Conservation (phyloP, 2,797 vertebrate species). For the Scleropages formosus region DNA sequence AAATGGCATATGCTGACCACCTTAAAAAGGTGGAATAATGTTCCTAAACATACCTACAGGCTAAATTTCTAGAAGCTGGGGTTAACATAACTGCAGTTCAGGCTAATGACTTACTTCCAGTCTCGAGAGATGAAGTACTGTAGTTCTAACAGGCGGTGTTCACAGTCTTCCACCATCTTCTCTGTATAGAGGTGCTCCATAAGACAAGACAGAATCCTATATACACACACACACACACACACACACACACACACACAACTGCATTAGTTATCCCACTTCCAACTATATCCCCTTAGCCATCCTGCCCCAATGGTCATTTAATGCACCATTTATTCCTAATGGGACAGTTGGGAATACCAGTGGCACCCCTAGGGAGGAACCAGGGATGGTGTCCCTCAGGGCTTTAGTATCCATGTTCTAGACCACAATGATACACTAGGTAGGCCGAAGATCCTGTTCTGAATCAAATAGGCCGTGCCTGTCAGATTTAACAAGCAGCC, state of each 20-base stretch:
- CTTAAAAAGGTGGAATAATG: background rate
- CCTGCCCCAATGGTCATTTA: too few relatives aligned
- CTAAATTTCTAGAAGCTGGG: background rate
- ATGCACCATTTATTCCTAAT: too few relatives aligned
- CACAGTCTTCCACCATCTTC: conserved; percentile 98
- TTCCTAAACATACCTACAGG: background rate
- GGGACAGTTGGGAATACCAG: too few relatives aligned
- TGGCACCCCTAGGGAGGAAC: too few relatives aligned
- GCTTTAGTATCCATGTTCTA: too few relatives aligned
- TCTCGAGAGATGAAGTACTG: conserved; percentile 97
- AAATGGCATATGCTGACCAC: background rate
- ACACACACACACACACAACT: background rate
- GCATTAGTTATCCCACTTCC: background rate
- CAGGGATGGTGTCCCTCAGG: too few relatives aligned
- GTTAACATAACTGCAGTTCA: background rate
- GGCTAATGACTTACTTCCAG: conserved; percentile 83
- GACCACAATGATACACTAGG: too few relatives aligned
- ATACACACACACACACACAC: conserved; percentile 31
- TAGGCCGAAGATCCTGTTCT: too few relatives aligned
- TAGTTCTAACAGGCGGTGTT: conserved; percentile 87
- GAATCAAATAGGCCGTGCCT: too few relatives aligned
- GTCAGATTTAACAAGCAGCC: too few relatives aligned
- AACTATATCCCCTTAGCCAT: background rate
- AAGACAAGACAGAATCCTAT: conserved; percentile 93
- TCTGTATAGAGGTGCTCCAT: conserved; percentile 98